phyloP scores from a whole-genome alignment of 1,140 invertebrate genomes.

The Drosophila sp. region DNA sequence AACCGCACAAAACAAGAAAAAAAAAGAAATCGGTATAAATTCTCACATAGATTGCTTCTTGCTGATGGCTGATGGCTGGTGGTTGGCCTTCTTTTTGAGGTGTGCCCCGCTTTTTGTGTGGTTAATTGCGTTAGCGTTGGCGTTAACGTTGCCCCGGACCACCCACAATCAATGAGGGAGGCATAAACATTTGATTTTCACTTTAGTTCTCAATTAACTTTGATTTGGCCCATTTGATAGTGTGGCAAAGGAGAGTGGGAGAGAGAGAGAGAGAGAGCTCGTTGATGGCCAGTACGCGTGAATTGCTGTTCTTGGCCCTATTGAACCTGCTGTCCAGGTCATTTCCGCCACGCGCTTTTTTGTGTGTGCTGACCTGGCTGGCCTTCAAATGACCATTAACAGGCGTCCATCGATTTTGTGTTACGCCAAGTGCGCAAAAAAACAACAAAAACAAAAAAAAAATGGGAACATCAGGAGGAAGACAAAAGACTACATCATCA shows the following conservation, averaged over 20 bases:
- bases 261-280: not conserved
- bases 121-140: slow-evolving; percentile 71
- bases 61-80: not conserved
- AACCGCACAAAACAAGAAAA: slow-evolving; percentile 1
- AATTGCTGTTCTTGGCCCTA: slow-evolving; percentile 5
- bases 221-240: slow-evolving; percentile 78
- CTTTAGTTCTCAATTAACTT: slow-evolving; percentile 80
- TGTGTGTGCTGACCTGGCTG: slow-evolving; percentile 34
- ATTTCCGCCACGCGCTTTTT: slow-evolving; percentile 63
- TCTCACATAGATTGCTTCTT: slow-evolving; percentile 26
- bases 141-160: slow-evolving; percentile 13
- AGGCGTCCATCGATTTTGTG: slow-evolving; percentile 66
- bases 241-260: slow-evolving; percentile 25
- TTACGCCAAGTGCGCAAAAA: slow-evolving; percentile 40
- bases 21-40: slow-evolving; percentile 10
- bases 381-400: slow-evolving; percentile 74
- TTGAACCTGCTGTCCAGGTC: slow-evolving; percentile 57
- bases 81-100: slow-evolving; percentile 27
- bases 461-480: slow-evolving; percentile 15
- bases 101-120: slow-evolving; percentile 59
- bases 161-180: slow-evolving; percentile 35
- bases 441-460: no score
- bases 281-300: slow-evolving; percentile 57
- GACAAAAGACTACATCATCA: slow-evolving; percentile 53
- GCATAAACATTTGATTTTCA: slow-evolving; percentile 75